A percentile compares a stretch with the other conserved stretches of the same genome.
phyloP scores from a whole-genome alignment of 2,797 vertebrate species.

The Tauraco hartlaubi region DNA sequence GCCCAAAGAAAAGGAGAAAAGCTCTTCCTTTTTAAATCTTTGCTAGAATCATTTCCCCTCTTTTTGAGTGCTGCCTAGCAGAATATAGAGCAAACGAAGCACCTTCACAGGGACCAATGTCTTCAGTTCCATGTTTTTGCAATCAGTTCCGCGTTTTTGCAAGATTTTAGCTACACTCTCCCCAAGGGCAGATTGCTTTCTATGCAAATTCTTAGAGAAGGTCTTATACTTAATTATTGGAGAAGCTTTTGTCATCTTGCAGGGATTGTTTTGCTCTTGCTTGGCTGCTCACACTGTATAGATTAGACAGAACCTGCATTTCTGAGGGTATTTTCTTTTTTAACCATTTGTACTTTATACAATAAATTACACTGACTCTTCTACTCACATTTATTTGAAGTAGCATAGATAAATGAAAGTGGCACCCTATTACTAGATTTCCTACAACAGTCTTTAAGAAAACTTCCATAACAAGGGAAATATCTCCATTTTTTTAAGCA shows the following conservation, averaged over 20 bases:
- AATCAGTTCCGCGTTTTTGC: conserved; percentile 3
- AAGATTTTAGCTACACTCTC: conserved; percentile 41
- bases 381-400: background rate
- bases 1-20: background rate
- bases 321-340: conserved; percentile 38
- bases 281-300: conserved; percentile 36
- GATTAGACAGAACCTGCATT: conserved; percentile 50
- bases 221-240: conserved; percentile 32
- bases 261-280: conserved; percentile 54
- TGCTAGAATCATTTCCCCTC: background rate
- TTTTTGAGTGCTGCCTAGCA: background rate
- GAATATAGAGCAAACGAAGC: background rate
- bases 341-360: conserved; percentile 1
- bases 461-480: conserved; percentile 19
- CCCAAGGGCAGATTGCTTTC: conserved; percentile 9
- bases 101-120: fast-evolving
- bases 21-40: background rate
- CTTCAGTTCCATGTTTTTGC: conserved; percentile 15
- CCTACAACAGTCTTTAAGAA: conserved; percentile 2
- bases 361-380: background rate
- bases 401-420: background rate
- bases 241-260: conserved; percentile 63
- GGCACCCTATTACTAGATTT: background rate
- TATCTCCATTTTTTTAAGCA: conserved; percentile 4
- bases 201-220: conserved; percentile 32